Evolutionary conservation across 2,797 vertebrate genomes (phyloP).

Genomic region (Odontamblyopus lacepedii): DNA sequence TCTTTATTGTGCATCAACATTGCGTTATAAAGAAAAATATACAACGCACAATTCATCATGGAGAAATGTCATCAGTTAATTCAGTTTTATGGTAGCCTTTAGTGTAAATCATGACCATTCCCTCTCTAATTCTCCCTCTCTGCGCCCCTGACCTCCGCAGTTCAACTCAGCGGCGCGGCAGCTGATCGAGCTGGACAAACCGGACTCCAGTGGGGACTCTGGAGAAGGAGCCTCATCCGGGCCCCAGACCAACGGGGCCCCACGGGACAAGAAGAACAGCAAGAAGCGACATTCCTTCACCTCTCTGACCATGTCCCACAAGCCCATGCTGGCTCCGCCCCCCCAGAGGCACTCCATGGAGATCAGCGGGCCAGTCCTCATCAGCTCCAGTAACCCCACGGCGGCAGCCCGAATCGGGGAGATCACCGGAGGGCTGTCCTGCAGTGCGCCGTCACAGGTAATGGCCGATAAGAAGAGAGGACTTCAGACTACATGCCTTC

Average conservation of each 20-base stretch:
- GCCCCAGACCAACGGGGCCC: conserved; percentile 82
- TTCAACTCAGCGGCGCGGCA: conserved; percentile 95
- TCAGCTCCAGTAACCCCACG: conserved; percentile 97
- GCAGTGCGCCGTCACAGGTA: conserved; percentile 98
- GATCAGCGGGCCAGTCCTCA: conserved; percentile 98
- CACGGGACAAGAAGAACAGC: conserved; percentile 97
- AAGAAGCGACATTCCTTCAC: conserved; percentile 99
- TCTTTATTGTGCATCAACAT: not conserved
- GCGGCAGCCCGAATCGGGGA: conserved; percentile 95
- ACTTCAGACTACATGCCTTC: not conserved
- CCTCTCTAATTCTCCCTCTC: conserved; percentile 20
- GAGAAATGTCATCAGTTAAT: not conserved
- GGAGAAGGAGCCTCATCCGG: conserved; percentile 85
- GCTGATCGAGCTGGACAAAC: conserved; percentile 95
- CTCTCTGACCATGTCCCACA: conserved; percentile 97
- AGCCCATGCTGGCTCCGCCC: conserved; percentile 87
- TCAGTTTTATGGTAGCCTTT: not conserved
- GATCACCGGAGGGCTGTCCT: conserved; percentile 93
- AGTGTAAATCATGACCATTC: conserved; percentile 22
- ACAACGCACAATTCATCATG: not conserved
- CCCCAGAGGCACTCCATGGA: conserved; percentile 99
- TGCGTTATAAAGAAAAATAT: not conserved
- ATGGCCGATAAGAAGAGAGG: not conserved
- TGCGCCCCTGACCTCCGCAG: conserved; percentile 64
- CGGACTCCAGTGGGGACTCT: conserved; percentile 78